Conservation (phyloP, 2,113 vertebrate species). For the Myotis lucifugus region DNA sequence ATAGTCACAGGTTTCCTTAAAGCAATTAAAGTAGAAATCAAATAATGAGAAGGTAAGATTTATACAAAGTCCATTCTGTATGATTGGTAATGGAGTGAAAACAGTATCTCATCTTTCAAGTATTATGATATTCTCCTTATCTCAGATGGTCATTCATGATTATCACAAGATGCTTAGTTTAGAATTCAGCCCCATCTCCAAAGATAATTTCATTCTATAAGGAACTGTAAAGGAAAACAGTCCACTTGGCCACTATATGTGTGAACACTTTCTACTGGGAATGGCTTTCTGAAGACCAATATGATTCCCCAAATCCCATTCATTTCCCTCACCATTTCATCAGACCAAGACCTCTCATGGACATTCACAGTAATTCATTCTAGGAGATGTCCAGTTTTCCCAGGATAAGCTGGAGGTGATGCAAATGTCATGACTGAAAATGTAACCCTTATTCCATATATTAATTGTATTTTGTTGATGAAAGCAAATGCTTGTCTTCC, state of each 20-base stretch:
- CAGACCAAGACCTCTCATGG: background rate
- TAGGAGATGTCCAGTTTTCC: background rate
- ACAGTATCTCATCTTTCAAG: background rate
- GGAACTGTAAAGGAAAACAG: background rate
- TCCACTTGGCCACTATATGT: background rate
- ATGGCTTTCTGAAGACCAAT: background rate
- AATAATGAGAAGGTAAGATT: conserved; percentile 11
- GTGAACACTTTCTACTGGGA: background rate
- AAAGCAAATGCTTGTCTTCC: background rate
- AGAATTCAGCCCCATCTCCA: background rate
- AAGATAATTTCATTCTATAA: background rate
- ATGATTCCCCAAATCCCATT: background rate
- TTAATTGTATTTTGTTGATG: background rate
- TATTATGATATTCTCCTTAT: background rate
- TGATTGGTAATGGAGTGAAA: conserved; percentile 61
- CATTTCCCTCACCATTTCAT: background rate
- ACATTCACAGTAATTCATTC: background rate
- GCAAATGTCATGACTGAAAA: background rate
- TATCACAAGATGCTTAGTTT: background rate
- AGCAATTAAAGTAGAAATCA: background rate
- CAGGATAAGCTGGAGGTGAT: background rate
- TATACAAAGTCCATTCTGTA: background rate
- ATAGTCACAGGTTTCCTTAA: conserved; percentile 5
- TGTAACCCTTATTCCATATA: background rate
- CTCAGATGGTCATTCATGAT: background rate